These are phyloP conservation scores for Papilio machaon DNA, from an alignment of 1,140 invertebrate species.

Conservation along the genomic window DNA sequence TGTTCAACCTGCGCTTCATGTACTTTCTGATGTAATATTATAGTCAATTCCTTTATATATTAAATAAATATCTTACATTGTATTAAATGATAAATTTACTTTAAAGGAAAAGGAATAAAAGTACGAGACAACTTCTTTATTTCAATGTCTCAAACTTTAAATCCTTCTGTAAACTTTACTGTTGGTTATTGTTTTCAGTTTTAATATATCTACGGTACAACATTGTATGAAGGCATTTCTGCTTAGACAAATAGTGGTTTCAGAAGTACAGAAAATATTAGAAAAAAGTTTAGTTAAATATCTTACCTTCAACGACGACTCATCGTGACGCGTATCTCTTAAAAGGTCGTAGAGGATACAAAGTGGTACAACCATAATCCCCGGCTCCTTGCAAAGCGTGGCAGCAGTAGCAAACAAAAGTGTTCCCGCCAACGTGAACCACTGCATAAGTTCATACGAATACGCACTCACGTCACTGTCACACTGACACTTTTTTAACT, in stretches of 20 bases:
- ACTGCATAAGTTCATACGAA: constrained; percentile 76
- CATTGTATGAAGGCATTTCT: background rate
- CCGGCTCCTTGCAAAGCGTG: constrained; percentile 95
- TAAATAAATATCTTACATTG: background rate
- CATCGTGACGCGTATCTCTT: constrained; percentile 75
- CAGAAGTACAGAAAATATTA: constrained; percentile 36
- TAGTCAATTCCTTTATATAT: background rate
- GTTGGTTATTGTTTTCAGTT: no score
- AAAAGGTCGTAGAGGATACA: constrained; percentile 90
- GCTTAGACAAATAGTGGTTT: background rate
- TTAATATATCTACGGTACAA: background rate
- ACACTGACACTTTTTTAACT: constrained; percentile 73
- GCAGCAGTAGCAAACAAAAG: constrained; percentile 85
- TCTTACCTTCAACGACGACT: constrained; percentile 79
- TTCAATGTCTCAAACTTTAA: background rate
- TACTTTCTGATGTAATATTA: constrained; percentile 13
- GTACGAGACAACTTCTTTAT: background rate
- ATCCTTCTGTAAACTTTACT: background rate
- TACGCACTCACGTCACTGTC: constrained; percentile 75
- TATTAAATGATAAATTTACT: background rate
- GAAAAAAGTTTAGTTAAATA: constrained; percentile 42
- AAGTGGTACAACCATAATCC: constrained; percentile 94
- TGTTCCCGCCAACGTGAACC: constrained; percentile 83
- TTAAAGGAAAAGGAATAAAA: background rate
- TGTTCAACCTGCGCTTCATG: constrained; percentile 33